phyloP scores from a whole-genome alignment of 1,140 invertebrate genomes.

The Eueides isabella region DNA sequence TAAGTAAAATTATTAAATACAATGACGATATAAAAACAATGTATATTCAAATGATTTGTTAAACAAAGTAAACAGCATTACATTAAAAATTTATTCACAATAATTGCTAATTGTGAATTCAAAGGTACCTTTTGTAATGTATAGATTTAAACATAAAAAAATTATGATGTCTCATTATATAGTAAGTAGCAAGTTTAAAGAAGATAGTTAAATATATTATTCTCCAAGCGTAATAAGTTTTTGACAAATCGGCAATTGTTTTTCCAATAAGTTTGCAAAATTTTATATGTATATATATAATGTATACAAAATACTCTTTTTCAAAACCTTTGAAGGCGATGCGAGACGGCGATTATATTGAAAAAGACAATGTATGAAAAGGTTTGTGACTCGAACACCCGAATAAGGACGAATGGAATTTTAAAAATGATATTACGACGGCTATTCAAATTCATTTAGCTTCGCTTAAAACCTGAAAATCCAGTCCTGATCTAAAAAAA shows the following conservation, averaged over 20 bases:
- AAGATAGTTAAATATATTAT: neutral
- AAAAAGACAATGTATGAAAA: neutral
- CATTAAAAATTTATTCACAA: conserved; percentile 2
- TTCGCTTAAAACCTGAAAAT: neutral
- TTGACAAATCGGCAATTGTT: neutral
- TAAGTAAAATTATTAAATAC: conserved; percentile 6
- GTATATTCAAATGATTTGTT: neutral
- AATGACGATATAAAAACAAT: conserved; percentile 13
- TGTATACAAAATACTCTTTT: conserved; percentile 10
- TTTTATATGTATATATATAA: conserved; percentile 6
- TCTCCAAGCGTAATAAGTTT: no score
- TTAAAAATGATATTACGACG: neutral
- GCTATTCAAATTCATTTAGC: neutral
- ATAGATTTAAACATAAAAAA: neutral
- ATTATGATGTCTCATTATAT: no score
- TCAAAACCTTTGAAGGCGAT: neutral
- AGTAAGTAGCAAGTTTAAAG: neutral
- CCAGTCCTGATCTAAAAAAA: neutral
- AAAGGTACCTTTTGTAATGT: neutral
- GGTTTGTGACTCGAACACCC: conserved; percentile 19
- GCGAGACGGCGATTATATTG: neutral
- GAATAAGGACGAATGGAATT: conserved; percentile 1
- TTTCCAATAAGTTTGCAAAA: neutral
- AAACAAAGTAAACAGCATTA: neutral
- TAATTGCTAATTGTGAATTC: neutral